These are phyloP conservation scores for Halcyon senegalensis DNA, from an alignment of 2,113 vertebrate species.

Conservation along the genomic window DNA sequence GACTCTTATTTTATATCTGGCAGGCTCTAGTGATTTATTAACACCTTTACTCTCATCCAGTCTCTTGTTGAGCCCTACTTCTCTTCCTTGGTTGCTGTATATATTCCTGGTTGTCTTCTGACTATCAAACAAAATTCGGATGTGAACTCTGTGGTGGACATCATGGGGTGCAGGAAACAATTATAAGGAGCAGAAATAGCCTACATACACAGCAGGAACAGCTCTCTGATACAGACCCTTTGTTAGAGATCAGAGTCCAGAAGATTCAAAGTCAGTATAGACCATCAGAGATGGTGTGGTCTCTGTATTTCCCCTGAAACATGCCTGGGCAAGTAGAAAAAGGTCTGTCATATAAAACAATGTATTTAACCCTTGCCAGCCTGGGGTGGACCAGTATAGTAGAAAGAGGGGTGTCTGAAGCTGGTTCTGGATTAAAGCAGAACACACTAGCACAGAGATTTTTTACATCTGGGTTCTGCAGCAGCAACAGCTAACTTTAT, in stretches of 20 bases:
- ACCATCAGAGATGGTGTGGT: not conserved
- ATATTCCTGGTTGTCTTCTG: not conserved
- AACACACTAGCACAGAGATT: not conserved
- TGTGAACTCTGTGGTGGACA: not conserved
- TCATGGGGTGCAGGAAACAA: not conserved
- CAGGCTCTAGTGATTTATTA: not conserved
- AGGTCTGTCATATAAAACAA: not conserved
- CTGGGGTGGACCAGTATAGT: not conserved
- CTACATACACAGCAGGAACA: not conserved
- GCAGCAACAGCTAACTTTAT: not conserved
- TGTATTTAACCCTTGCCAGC: not conserved
- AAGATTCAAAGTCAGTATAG: not conserved
- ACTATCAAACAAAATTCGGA: not conserved
- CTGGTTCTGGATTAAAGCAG: not conserved
- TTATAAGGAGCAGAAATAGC: conserved; percentile 25
- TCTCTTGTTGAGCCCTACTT: not conserved
- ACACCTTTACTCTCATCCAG: not conserved
- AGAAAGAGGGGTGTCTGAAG: not conserved
- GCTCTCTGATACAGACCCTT: not conserved
- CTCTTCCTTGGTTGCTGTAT: not conserved
- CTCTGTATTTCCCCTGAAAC: conserved; percentile 5
- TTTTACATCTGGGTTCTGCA: not conserved
- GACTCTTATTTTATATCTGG: not conserved
- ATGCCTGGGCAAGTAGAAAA: not conserved
- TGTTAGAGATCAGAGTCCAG: conserved; percentile 10